A percentile compares a stretch with the other conserved stretches of the same genome.
These are phyloP conservation scores for Apomyelois bistriatella DNA, from an alignment of 2,888 invertebrate species.

Conservation along the genomic window DNA sequence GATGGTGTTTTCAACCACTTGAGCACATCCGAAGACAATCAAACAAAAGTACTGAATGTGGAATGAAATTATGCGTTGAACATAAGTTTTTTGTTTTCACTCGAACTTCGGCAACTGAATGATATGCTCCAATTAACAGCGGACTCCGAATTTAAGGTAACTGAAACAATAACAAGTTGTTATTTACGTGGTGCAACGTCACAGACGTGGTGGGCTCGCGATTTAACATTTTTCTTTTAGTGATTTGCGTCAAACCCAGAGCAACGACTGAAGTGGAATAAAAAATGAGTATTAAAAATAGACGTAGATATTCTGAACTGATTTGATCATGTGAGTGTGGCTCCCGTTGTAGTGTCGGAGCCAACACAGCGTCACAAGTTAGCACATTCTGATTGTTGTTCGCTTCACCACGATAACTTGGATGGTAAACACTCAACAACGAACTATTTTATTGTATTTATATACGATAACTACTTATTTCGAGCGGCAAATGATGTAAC, in stretches of 20 bases:
- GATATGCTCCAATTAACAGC: slow-evolving; percentile 61
- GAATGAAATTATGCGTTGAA: slow-evolving; percentile 67
- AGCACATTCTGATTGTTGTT: slow-evolving; percentile 44
- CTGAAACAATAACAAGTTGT: slow-evolving; percentile 62
- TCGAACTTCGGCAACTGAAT: slow-evolving; percentile 50
- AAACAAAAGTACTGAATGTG: slow-evolving; percentile 70
- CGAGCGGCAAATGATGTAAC: slow-evolving; percentile 27
- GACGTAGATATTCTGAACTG: slow-evolving; percentile 45
- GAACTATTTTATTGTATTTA: slow-evolving; percentile 18
- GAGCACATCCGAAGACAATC: slow-evolving; percentile 65
- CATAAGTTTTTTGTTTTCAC: slow-evolving; percentile 55
- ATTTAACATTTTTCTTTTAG: slow-evolving; percentile 49
- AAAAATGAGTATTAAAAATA: slow-evolving; percentile 67
- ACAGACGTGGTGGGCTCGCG: slow-evolving; percentile 14
- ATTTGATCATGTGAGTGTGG: slow-evolving; percentile 66
- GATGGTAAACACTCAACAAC: slow-evolving; percentile 57
- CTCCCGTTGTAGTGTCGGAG: slow-evolving; percentile 42
- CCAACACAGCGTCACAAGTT: slow-evolving; percentile 61
- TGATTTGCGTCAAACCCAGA: slow-evolving; percentile 58
- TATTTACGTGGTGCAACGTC: slow-evolving; percentile 31
- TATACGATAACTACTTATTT: slow-evolving; percentile 41
- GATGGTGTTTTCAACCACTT: slow-evolving; percentile 73
- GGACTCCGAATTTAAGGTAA: slow-evolving; percentile 65
- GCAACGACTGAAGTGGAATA: slow-evolving; percentile 61
- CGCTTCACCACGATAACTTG: slow-evolving; percentile 55